Base-by-base conservation (phyloP, 2,888 invertebrate genomes). In the Coleophora flavipennella region DNA sequence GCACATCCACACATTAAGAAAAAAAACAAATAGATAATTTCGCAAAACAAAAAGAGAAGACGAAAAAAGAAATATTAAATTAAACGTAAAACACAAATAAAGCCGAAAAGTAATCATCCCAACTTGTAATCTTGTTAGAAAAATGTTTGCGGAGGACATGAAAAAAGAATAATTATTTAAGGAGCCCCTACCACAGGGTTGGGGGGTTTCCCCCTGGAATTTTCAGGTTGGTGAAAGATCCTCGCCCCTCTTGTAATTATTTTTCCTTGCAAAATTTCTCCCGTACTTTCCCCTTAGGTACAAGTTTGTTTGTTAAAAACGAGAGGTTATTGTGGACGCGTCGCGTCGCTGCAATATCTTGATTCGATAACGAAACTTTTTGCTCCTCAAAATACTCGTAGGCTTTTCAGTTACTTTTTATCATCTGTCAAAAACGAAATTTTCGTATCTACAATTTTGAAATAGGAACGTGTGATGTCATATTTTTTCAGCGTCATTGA, bases 141-240 rank as follows among this genome's bases (percentile, higher is more conserved):
- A 62, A 62, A 71, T 78, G 69, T 81, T 80, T 76, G 67, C 53
- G 42, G 56, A 66, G 63, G 68, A 70, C 60, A 63, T 65, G 71
- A 62, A 62, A 57, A 29, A 63, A 62, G 51, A n/a, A 11, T 76
- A 78, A 80, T 79, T 78, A 79, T 80, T 78, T 76, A 76, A 68
- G 67, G 67, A 71, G 67, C 60, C 64, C 62, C 48, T 38, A 47
- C 51, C 57, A 60, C 62, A 68, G 66, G 57, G 56, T 53, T 51
- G 57, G 56, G 53, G 51, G 51, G 49, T 48, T 47, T 37, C 25
- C 36, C 49, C 37, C 47, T 38, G 37, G 40, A 40, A 44, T 40
- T 39, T 41, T 38, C 35, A 42, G 36, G 33, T 55, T 53, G 70
- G 46, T 59, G 67, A 70, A 68, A 70, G 63, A 59, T 59, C 59